Conservation (phyloP, 2,888 invertebrate genomes). For the Macrophya alboannulata region DNA sequence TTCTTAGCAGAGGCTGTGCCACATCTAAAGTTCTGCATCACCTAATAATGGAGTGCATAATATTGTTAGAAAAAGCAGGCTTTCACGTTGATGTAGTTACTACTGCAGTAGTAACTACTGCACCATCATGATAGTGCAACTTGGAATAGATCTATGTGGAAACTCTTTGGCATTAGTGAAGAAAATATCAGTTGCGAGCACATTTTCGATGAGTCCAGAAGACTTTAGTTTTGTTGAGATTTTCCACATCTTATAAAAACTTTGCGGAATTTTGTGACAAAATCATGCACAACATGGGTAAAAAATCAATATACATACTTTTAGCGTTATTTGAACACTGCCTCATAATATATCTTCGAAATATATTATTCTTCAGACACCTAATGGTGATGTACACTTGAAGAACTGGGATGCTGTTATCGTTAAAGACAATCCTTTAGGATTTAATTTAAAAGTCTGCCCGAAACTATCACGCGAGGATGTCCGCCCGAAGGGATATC, state of each 20-base stretch:
- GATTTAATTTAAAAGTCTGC: conserved; percentile 22
- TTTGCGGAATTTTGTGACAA: conserved; percentile 59
- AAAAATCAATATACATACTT: background rate
- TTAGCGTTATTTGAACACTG: background rate
- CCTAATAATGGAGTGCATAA: conserved; percentile 66
- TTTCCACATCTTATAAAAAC: conserved; percentile 67
- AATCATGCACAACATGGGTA: conserved; percentile 24
- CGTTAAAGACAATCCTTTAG: conserved; percentile 12
- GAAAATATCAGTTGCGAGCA: conserved; percentile 64
- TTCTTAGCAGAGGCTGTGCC: conserved; percentile 66
- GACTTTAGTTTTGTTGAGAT: conserved; percentile 67
- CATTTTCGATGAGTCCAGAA: conserved; percentile 59
- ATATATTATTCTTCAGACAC: conserved; percentile 5
- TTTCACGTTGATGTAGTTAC: conserved; percentile 65
- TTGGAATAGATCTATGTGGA: conserved; percentile 69
- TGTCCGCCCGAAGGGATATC: background rate
- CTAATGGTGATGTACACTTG: conserved; percentile 1
- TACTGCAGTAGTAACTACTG: no score
- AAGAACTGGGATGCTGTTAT: conserved; percentile 25
- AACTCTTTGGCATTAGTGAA: conserved; percentile 60
- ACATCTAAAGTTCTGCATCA: conserved; percentile 64
- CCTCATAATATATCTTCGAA: background rate
- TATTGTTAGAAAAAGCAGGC: conserved; percentile 63
- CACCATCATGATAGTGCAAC: conserved; percentile 69
- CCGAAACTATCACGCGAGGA: background rate